phyloP scores from a whole-genome alignment of 2,888 invertebrate genomes.

The Leptodirus hochenwartii region DNA sequence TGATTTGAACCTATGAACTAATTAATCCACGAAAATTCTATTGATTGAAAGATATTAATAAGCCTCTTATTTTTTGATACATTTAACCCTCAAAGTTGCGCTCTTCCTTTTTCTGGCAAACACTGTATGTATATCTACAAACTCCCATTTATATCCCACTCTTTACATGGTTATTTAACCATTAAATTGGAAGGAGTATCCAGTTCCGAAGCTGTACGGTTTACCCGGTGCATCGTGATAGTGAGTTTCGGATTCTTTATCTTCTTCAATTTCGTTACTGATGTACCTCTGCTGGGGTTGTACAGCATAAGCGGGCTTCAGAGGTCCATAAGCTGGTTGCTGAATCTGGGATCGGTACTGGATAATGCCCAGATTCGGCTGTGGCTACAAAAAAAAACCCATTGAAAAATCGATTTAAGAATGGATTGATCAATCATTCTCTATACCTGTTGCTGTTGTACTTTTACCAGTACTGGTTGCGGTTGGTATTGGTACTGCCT shows the following conservation, averaged over 20 bases:
- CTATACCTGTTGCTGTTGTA: conserved; percentile 9
- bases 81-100: too few relatives aligned
- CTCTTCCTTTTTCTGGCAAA: too few relatives aligned
- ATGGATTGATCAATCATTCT: too few relatives aligned
- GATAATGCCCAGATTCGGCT: too few relatives aligned
- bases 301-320: background rate
- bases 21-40: too few relatives aligned
- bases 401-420: too few relatives aligned
- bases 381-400: too few relatives aligned
- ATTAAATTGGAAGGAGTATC: conserved; percentile 42
- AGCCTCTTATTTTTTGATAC: too few relatives aligned
- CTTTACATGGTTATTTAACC: conserved; percentile 31
- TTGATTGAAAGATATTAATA: too few relatives aligned
- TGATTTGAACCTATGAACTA: too few relatives aligned
- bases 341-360: conserved; percentile 1
- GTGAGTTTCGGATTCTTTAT: conserved; percentile 17
- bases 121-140: too few relatives aligned
- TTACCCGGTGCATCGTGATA: conserved; percentile 27
- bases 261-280: conserved; percentile 8
- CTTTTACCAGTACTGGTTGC: conserved; percentile 7
- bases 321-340: conserved; percentile 8
- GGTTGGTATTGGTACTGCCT: conserved; percentile 5
- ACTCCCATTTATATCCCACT: too few relatives aligned
- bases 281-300: conserved; percentile 2
- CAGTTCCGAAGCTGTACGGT: conserved; percentile 40